A percentile compares a stretch with the other conserved stretches of the same genome.
Evolutionary conservation across 2,888 invertebrate genomes (phyloP).

Genomic region (Hofmannophila pseudospretella): DNA sequence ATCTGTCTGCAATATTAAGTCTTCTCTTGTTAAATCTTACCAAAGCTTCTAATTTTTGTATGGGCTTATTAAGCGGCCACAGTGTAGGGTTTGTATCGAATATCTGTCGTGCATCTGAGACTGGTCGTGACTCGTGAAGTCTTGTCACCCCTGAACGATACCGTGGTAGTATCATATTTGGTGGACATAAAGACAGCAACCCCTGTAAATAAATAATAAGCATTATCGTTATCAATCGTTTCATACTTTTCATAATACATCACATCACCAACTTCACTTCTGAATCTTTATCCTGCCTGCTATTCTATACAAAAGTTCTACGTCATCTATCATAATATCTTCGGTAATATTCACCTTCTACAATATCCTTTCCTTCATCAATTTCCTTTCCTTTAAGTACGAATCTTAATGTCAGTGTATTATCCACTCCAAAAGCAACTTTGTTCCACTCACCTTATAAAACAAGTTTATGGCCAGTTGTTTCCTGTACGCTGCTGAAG

Average conservation of each 20-base stretch:
- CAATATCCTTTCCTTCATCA: too few relatives aligned
- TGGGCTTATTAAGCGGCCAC: conserved; percentile 83
- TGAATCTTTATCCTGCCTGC: too few relatives aligned
- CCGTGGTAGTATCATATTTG: conserved; percentile 63
- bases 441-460: conserved; percentile 81
- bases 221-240: not conserved
- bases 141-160: conserved; percentile 37
- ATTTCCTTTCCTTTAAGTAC: too few relatives aligned
- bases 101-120: conserved; percentile 77
- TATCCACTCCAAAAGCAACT: too few relatives aligned
- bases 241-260: too few relatives aligned
- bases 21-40: too few relatives aligned
- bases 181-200: conserved; percentile 66
- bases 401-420: too few relatives aligned
- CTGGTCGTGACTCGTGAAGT: conserved; percentile 17
- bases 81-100: conserved; percentile 79
- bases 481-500: conserved; percentile 76
- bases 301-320: too few relatives aligned
- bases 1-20: too few relatives aligned
- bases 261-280: too few relatives aligned
- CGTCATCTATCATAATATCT: too few relatives aligned
- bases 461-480: conserved; percentile 78
- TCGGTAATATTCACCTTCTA: too few relatives aligned
- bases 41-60: conserved; percentile 80
- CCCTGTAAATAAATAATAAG: conserved; percentile 44